phyloP scores from a whole-genome alignment of 2,888 invertebrate species.

The Pammene aurita region DNA sequence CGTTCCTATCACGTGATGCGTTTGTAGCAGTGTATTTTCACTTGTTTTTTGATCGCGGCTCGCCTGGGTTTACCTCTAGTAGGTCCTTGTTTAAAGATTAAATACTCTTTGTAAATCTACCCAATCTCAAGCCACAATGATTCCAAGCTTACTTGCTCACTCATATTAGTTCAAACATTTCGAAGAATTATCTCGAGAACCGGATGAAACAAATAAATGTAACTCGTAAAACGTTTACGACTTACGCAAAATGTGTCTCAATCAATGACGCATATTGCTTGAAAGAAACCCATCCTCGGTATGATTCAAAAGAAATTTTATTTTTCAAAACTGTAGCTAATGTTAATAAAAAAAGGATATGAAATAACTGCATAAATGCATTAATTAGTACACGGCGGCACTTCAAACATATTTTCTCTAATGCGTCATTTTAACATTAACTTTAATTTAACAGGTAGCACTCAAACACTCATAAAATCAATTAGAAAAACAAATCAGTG shows the following conservation, averaged over 20 bases:
- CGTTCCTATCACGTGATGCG: too few species aligned
- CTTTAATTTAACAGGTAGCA: slow-evolving; percentile 20
- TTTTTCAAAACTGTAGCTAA: not conserved
- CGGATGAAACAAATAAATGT: slow-evolving; percentile 25
- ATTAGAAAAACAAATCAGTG: slow-evolving; percentile 24
- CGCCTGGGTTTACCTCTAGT: not conserved
- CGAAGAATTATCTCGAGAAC: slow-evolving; percentile 8
- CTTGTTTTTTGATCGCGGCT: too few species aligned
- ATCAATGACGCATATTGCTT: slow-evolving; percentile 17
- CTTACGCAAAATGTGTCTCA: slow-evolving; percentile 25
- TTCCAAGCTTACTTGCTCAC: not conserved
- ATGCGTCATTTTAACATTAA: slow-evolving; percentile 11
- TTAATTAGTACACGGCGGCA: slow-evolving; percentile 4
- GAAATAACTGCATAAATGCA: slow-evolving; percentile 13
- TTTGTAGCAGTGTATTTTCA: too few species aligned
- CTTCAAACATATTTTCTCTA: slow-evolving; percentile 6
- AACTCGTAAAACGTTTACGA: slow-evolving; percentile 18
- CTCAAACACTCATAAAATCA: slow-evolving; percentile 14
- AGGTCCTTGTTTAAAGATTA: not conserved
- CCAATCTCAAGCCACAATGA: not conserved
- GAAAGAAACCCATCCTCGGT: not conserved
- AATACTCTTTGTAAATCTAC: not conserved
- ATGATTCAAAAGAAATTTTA: not conserved
- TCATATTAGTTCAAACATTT: slow-evolving; percentile 2
- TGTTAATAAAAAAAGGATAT: not conserved